Percentiles rank a stretch among this genome's conserved stretches.
phyloP scores from a whole-genome alignment of 2,113 vertebrate species.

The Alaudala cheleensis region DNA sequence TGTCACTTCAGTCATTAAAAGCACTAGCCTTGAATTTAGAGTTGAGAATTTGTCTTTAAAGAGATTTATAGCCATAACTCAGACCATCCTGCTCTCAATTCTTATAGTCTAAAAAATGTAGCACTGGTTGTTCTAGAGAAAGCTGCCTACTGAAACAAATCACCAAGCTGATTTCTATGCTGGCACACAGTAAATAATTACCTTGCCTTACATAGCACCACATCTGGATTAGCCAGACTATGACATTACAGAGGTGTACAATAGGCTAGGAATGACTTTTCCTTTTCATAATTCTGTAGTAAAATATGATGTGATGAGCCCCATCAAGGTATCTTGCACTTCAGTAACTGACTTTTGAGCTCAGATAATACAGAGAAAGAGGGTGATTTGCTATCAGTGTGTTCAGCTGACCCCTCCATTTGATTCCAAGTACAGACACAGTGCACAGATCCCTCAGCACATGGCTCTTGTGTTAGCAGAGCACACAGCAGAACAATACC shows the following conservation, averaged over 20 bases:
- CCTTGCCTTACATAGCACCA: fast-evolving
- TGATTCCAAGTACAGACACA: neutral
- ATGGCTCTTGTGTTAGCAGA: neutral
- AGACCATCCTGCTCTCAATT: neutral
- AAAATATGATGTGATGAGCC: neutral
- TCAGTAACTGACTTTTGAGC: neutral
- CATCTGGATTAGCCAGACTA: neutral
- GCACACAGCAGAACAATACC: neutral
- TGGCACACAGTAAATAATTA: neutral
- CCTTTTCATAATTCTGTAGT: neutral
- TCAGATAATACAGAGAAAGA: neutral
- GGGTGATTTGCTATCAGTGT: neutral
- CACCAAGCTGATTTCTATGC: neutral
- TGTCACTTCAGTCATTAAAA: neutral
- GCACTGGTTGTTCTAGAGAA: neutral
- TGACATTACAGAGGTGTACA: neutral
- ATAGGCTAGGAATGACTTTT: neutral
- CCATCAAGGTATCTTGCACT: neutral
- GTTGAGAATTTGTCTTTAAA: neutral
- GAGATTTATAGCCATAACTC: neutral
- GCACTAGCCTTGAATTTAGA: neutral
- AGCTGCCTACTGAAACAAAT: neutral
- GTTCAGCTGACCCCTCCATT: neutral
- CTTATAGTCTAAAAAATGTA: neutral
- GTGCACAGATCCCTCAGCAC: neutral